Base-by-base conservation (phyloP, 1,140 invertebrate genomes). In the Zaprionus capensis region DNA sequence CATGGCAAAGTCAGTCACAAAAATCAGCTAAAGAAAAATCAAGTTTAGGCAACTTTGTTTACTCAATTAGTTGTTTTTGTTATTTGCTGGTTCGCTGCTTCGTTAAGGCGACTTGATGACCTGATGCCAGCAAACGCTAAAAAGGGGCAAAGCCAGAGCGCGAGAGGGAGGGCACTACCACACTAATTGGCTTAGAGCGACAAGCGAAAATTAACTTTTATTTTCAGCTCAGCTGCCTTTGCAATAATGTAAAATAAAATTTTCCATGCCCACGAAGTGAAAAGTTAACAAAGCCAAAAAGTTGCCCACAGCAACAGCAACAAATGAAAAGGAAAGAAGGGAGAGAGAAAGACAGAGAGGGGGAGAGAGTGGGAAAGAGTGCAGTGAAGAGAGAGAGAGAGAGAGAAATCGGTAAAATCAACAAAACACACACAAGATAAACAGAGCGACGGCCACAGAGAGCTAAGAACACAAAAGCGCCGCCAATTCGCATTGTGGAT, bases 171-270 rank as follows among this genome's bases (percentile, higher is more conserved):
- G 38, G 36, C 51, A 58, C 61, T 76, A 69, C 73, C 77, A 71
- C 83, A 88, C 85, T 88, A 88, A 88, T 88, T 88, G 84, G 84
- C 84, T 88, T 90, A 88, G 85, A 88, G 84, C 84, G 84, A 88
- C 84, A 88, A 84, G 81, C 85, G 84, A 88, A 90, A 88, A 88
- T 88, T 84, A 88, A 90, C 83, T 88, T 87, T 87, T 86, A 82
- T 87, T 87, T 86, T 77, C 77, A 76, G 65, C 62, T 70, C 61
- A 76, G 69, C 75, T 77, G 70, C 75, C 63, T 71, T 38, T 78
- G 58, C 68, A 76, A 82, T 82, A 68, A 78, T 75, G 67, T 76
- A 79, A 82, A 82, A 83, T 73, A 80, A 65, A 85, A 81, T 84
- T 85, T 81, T 81, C 78, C 82, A 82, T 58, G 76, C 62, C 78